Base-by-base conservation (phyloP, 30 jellyfish, hydroid and myxozoan species). In the Clytia hemisphaerica region DNA sequence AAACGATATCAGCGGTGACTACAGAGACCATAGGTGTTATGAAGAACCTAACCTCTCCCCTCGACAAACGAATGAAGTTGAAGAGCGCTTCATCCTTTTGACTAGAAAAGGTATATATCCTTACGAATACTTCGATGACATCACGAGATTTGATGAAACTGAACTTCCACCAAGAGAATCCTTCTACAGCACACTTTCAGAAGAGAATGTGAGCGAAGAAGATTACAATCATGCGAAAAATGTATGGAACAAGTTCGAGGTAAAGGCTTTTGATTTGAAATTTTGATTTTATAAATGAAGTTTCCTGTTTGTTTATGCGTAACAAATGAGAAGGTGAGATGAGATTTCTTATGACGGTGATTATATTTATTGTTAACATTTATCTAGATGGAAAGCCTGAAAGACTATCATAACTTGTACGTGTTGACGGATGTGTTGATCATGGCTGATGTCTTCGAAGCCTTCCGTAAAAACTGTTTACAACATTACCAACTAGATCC, bases 41-140 rank as follows among this genome's bases (percentile, higher is more conserved):
- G n/a, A n/a, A n/a, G n/a, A n/a, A n/a, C n/a, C n/a, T n/a, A n/a
- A n/a, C n/a, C n/a, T n/a, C n/a, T n/a, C n/a, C 4, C 37, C 79
- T 22, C 19, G 6, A n/a, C 12, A 55, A 4, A 24, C 2, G 37
- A 45, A 32, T 29, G 44, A 54, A 21, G 62, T 29, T 7, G 33
- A 55, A 6, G 24, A 54, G 28, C 66, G 35, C 18, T 15, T 51
- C 66, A 51, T 9, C n/a, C 36, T 76, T 7, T 10, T 76, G 75
- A 15, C 59, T 32, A 22, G 91, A n/a, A 76, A 76, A 50, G 83
- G 82, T 7, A 67, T 76, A 4, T 76, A 76, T 67, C 91, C 82
- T 1, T 76, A 62, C 27, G 91, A 76, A 16, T 76, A 26, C 34
- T 50, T 76, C 76, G 75, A 65, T 82, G 19, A 67, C 38, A 46